Base-by-base conservation (phyloP, 2,113 vertebrate species). In the Eonycteris spelaea region DNA sequence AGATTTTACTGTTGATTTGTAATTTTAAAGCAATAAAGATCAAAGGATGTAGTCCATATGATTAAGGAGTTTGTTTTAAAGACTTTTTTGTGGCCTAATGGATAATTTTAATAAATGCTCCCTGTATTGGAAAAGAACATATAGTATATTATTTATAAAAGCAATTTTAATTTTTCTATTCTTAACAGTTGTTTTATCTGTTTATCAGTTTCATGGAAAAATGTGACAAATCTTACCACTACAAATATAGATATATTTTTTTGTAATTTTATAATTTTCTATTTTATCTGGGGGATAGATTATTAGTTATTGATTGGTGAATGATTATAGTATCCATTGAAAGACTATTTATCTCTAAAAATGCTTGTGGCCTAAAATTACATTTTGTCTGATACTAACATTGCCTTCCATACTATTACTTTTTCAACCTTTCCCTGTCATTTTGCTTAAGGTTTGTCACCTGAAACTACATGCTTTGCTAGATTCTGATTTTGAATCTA, bases 381-480 rank as follows among this genome's bases (percentile, higher is more conserved):
- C 38, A 91, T 70, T 90, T 86, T 86, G 51, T 43, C 26, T 70
- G 21, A 75, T 73, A 61, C 55, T 63, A 95, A 86, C 71, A 88
- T 14, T 85, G 40, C 40, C 87, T 95, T 45, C 91, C 7, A 57
- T 83, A 88, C 40, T 73, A 85, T 68, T 33, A 79, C 6, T 78
- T 68, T 83, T 21, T 91, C 53, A 57, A 57, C 14, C 10, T 77
- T 77, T 57, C 55, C 24, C 28, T 95, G 16, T 91, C 40, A 84
- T 57, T 94, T 84, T 87, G 48, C 11, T 94, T 92, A 86, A 96
- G 73, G 19, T 86, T 84, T 97, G 22, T 65, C 55, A 86, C 61
- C 18, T n/a, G 2, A 53, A 95, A 84, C 79, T 19, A 94, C 24
- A 48, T 16, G 51, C 85, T 55, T 75, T 55, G 18, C 65, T 87